These are phyloP conservation scores for Sebastes aleutianus DNA, from an alignment of 2,797 vertebrate species.

Conservation along the genomic window DNA sequence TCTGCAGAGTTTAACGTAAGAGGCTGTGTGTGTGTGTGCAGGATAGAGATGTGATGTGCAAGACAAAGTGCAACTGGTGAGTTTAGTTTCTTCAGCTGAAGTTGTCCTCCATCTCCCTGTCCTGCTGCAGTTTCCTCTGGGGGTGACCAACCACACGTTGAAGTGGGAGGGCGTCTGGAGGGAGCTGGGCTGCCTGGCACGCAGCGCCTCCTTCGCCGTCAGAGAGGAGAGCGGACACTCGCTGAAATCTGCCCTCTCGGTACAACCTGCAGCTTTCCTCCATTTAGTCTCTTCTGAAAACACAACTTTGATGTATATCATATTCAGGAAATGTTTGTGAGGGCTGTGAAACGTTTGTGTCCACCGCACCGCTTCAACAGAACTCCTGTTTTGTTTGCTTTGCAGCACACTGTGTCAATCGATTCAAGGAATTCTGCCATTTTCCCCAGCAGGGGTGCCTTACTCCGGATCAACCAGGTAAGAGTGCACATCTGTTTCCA, in stretches of 20 bases:
- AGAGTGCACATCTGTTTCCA: not conserved
- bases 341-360: not conserved
- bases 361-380: not conserved
- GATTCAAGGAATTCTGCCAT: slow-evolving; percentile 95
- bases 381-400: not conserved
- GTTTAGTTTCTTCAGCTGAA: not conserved
- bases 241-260: slow-evolving; percentile 92
- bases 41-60: not conserved
- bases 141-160: slow-evolving; percentile 88
- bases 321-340: not conserved
- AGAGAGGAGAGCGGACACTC: slow-evolving; percentile 96
- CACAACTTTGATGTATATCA: not conserved
- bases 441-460: slow-evolving; percentile 89
- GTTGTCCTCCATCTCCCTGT: not conserved
- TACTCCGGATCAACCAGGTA: slow-evolving; percentile 96
- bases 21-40: not conserved
- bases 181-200: slow-evolving; percentile 92
- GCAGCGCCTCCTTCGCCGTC: slow-evolving; percentile 95
- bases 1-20: slow-evolving; percentile 93
- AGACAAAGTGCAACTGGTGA: not conserved
- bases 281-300: not conserved
- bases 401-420: slow-evolving; percentile 90
- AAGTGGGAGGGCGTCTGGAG: slow-evolving; percentile 99
- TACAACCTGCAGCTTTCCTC: slow-evolving; percentile 51
- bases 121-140: slow-evolving; percentile 88